Conservation (phyloP, 2,888 invertebrate genomes). For the Fragum sueziense region DNA sequence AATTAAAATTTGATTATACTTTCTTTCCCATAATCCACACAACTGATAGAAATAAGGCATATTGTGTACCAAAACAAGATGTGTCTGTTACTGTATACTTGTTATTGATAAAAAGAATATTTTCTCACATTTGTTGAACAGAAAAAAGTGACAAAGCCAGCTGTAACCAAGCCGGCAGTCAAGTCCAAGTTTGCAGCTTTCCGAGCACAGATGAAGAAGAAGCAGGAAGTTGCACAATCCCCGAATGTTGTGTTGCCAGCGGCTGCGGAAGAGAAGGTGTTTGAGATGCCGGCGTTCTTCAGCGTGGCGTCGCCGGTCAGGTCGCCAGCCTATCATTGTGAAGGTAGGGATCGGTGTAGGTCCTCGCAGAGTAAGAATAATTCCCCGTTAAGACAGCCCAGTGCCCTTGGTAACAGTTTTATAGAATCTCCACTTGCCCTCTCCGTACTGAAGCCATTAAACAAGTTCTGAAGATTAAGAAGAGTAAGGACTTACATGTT, state of each 20-base stretch:
- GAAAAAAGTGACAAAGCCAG: slow-evolving; percentile 66
- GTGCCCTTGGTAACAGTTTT: background rate
- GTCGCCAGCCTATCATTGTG: slow-evolving; percentile 68
- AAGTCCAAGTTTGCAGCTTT: slow-evolving; percentile 79
- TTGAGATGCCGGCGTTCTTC: slow-evolving; percentile 78
- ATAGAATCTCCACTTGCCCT: background rate
- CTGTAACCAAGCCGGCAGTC: slow-evolving; percentile 56
- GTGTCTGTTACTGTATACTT: too few relatives aligned
- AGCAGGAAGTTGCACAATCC: slow-evolving; percentile 39
- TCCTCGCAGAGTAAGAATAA: background rate
- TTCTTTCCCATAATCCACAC: too few relatives aligned
- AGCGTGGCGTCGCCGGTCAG: slow-evolving; percentile 74
- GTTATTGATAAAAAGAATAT: too few relatives aligned
- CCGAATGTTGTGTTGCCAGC: slow-evolving; percentile 12
- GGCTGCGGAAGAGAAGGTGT: slow-evolving; percentile 65
- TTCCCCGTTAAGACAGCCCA: background rate
- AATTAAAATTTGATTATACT: too few relatives aligned
- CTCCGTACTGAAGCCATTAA: background rate
- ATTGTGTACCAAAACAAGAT: too few relatives aligned
- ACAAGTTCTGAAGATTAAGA: too few relatives aligned
- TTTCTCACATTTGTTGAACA: slow-evolving; percentile 39
- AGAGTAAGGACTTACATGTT: too few relatives aligned
- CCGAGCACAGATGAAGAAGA: slow-evolving; percentile 73
- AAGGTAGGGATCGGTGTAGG: slow-evolving; percentile 57
- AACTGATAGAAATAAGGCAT: too few relatives aligned